phyloP scores from a whole-genome alignment of 2,797 vertebrate genomes.

The Gymnodraco acuticeps region DNA sequence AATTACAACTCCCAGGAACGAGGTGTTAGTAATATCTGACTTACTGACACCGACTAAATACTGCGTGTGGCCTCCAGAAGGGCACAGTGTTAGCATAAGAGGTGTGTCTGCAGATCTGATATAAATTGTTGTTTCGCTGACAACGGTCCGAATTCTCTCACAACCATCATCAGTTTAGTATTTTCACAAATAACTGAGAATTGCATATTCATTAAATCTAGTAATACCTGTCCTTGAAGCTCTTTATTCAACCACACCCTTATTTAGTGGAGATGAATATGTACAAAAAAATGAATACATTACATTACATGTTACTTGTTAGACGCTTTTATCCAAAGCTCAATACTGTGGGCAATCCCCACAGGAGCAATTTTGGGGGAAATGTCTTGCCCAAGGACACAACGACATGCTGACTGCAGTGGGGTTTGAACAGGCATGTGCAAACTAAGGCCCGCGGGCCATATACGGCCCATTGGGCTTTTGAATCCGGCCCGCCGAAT shows the following conservation, averaged over 20 bases:
- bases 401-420: too few relatives aligned
- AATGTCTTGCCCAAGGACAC: too few relatives aligned
- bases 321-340: too few relatives aligned
- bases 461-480: too few relatives aligned
- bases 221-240: background rate
- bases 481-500: too few relatives aligned
- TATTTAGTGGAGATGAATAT: background rate
- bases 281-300: too few relatives aligned
- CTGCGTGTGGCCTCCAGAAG: background rate
- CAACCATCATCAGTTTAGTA: background rate
- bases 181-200: background rate
- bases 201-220: background rate
- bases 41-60: background rate
- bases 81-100: background rate
- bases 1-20: background rate
- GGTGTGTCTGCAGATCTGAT: background rate
- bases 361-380: too few relatives aligned
- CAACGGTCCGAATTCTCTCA: background rate
- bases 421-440: too few relatives aligned
- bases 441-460: too few relatives aligned
- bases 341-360: too few relatives aligned
- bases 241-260: background rate
- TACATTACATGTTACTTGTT: too few relatives aligned
- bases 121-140: background rate
- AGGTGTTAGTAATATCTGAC: background rate